These are phyloP conservation scores for Protosalanx chinensis DNA, from an alignment of 2,797 vertebrate species.

Conservation along the genomic window DNA sequence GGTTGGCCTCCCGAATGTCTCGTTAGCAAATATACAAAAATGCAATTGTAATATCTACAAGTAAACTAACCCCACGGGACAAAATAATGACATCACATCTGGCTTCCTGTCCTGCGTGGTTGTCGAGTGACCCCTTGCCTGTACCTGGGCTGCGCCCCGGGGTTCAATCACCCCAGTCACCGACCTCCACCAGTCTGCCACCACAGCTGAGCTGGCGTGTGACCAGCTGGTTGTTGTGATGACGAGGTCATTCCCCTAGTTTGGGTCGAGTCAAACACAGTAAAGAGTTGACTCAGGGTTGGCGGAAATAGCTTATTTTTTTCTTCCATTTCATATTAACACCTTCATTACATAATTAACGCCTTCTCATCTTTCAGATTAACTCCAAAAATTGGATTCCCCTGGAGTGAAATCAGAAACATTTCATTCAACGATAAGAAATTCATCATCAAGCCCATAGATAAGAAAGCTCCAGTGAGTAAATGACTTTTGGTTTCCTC, in stretches of 20 bases:
- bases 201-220: conserved; percentile 30
- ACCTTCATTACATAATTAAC: background rate
- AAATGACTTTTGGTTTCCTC: background rate
- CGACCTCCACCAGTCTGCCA: conserved; percentile 33
- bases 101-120: too few relatives aligned
- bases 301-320: background rate
- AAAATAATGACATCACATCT: background rate
- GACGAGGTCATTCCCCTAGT: conserved; percentile 44
- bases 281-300: background rate
- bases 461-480: conserved; percentile 95
- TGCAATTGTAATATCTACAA: too few relatives aligned
- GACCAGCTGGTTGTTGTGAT: conserved; percentile 37
- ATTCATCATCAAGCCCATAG: conserved; percentile 95
- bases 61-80: too few relatives aligned
- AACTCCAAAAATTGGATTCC: conserved; percentile 96
- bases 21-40: too few relatives aligned
- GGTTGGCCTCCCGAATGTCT: too few relatives aligned
- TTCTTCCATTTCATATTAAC: background rate
- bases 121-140: conserved; percentile 5
- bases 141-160: conserved; percentile 31
- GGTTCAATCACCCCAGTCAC: conserved; percentile 37
- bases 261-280: conserved; percentile 13
- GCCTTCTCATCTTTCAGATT: conserved; percentile 68
- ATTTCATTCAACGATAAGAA: conserved; percentile 97
- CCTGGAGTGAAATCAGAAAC: conserved; percentile 98